Conservation (phyloP, 1,140 invertebrate genomes). For the Trachelipus rathkii region DNA sequence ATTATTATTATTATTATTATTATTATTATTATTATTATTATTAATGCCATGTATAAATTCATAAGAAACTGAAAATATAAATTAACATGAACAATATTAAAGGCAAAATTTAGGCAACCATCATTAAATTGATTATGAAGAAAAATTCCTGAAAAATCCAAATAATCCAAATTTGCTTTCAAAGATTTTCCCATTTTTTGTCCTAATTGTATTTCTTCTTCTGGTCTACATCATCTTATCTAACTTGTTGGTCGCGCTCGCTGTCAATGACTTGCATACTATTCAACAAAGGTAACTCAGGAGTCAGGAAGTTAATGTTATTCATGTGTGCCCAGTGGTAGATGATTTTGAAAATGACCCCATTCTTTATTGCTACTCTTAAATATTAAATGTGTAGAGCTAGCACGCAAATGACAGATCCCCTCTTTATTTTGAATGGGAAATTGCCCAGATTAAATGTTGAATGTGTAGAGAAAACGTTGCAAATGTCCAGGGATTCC, state of each 20-base stretch:
- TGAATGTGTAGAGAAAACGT: too few species aligned
- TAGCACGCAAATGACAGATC: background rate
- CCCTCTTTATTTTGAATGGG: background rate
- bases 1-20: too few species aligned
- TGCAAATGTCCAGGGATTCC: too few species aligned
- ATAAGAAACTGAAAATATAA: too few species aligned
- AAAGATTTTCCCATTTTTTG: constrained; percentile 60
- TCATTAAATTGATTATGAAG: constrained; percentile 79
- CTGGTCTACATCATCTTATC: constrained; percentile 77
- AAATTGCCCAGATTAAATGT: background rate
- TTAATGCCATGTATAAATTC: too few species aligned
- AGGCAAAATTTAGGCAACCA: too few species aligned
- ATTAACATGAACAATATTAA: too few species aligned
- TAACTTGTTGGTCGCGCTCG: constrained; percentile 75
- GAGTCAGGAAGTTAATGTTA: too few species aligned
- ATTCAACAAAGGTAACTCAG: constrained; percentile 60
- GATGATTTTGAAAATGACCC: too few species aligned
- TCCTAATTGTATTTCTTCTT: constrained; percentile 72
- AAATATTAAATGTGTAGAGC: background rate
- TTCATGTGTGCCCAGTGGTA: too few species aligned
- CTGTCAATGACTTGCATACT: constrained; percentile 74
- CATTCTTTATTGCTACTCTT: too few species aligned
- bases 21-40: too few species aligned
- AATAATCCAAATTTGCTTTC: constrained; percentile 54
- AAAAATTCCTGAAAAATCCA: constrained; percentile 66